These are phyloP conservation scores for Catharus bicknelli DNA, from an alignment of 2,113 vertebrate genomes.

Conservation along the genomic window DNA sequence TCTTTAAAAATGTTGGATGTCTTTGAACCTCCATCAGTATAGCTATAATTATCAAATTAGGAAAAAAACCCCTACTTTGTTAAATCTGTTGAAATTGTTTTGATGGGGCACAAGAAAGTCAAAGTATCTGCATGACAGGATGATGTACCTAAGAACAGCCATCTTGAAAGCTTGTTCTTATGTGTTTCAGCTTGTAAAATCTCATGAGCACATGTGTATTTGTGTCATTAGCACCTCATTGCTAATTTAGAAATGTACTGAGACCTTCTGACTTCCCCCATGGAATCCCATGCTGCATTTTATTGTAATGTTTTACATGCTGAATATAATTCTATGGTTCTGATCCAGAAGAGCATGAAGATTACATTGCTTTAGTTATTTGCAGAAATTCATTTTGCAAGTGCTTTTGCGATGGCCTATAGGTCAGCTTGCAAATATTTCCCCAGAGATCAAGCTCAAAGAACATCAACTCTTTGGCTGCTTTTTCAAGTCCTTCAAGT, in stretches of 20 bases:
- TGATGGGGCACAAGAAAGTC: neutral
- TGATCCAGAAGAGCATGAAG: constrained; percentile 62
- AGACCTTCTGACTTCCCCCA: constrained; percentile 62
- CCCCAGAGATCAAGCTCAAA: constrained; percentile 55
- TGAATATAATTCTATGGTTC: constrained; percentile 1
- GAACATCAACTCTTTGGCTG: constrained; percentile 72
- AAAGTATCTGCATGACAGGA: constrained; percentile 36
- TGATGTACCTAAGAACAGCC: constrained; percentile 47
- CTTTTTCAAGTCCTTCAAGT: constrained; percentile 72
- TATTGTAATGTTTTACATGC: constrained; percentile 48
- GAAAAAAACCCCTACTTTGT: neutral
- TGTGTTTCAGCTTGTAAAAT: constrained; percentile 48
- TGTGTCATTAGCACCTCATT: constrained; percentile 57
- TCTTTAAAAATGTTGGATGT: neutral
- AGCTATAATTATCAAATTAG: neutral
- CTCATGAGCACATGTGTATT: constrained; percentile 4
- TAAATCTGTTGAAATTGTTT: constrained; percentile 5
- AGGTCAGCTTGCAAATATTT: constrained; percentile 51
- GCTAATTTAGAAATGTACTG: constrained; percentile 59
- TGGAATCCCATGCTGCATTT: constrained; percentile 69
- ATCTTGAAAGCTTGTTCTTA: constrained; percentile 71
- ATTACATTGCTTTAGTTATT: constrained; percentile 75
- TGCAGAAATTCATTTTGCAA: constrained; percentile 75
- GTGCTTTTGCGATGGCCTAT: constrained; percentile 77
- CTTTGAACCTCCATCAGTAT: neutral